Conservation (phyloP, 2,888 invertebrate genomes). For the Eupithecia insigniata region DNA sequence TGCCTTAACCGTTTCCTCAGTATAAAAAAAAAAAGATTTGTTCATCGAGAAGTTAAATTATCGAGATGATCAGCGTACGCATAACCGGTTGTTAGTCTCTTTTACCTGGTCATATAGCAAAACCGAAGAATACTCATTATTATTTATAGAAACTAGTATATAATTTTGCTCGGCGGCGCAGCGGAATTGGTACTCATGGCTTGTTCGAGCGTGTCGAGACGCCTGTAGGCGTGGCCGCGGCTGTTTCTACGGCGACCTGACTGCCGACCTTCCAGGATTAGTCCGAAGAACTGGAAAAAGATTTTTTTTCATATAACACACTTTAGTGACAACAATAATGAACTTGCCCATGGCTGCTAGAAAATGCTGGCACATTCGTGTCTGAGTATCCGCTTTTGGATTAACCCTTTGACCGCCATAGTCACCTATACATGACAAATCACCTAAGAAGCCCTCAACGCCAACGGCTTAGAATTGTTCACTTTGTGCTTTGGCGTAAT, state of each 20-base stretch:
- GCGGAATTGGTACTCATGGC: slow-evolving; percentile 72
- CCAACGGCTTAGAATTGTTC: too few species aligned
- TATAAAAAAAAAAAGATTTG: too few species aligned
- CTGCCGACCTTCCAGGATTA: slow-evolving; percentile 75
- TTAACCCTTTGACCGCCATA: too few species aligned
- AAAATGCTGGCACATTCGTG: too few species aligned
- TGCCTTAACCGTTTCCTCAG: too few species aligned
- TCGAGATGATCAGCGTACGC: not conserved
- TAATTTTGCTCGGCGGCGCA: slow-evolving; percentile 78
- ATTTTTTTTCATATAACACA: not conserved
- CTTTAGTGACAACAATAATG: not conserved
- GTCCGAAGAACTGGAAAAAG: slow-evolving; percentile 65
- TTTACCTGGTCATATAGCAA: not conserved
- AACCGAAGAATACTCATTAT: not conserved
- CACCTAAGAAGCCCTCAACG: too few species aligned
- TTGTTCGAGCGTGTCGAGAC: slow-evolving; percentile 77
- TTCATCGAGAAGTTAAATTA: not conserved
- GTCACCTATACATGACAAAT: too few species aligned
- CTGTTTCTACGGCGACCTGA: slow-evolving; percentile 72
- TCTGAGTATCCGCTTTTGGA: too few species aligned
- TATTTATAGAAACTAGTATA: slow-evolving; percentile 56
- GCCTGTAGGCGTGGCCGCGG: slow-evolving; percentile 75
- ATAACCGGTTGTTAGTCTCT: not conserved
- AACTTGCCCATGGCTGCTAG: not conserved
- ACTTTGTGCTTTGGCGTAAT: too few species aligned